Conservation (phyloP, 2,113 vertebrate genomes). For the Oostethus manadensis region DNA sequence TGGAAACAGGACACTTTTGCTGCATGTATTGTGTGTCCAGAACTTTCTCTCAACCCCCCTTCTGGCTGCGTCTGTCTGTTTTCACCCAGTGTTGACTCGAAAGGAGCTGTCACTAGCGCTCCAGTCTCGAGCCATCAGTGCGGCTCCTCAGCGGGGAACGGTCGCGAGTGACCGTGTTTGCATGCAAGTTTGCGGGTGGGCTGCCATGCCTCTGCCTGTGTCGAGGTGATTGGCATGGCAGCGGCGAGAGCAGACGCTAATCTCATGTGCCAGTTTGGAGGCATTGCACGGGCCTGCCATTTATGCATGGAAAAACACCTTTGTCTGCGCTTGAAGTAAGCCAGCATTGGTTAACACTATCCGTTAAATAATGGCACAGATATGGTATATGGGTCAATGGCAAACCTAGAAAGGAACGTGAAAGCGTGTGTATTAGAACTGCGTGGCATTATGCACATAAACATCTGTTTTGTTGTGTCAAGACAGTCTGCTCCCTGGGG, state of each 20-base stretch:
- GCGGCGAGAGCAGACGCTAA: slow-evolving; percentile 48
- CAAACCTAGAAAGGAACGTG: neutral
- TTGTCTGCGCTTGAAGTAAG: slow-evolving; percentile 1
- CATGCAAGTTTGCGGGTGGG: slow-evolving; percentile 49
- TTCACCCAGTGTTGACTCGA: slow-evolving; percentile 45
- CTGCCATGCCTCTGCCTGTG: slow-evolving; percentile 38
- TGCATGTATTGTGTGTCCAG: slow-evolving; percentile 25
- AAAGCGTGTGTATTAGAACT: neutral
- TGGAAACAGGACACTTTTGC: slow-evolving; percentile 11
- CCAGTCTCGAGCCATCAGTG: slow-evolving; percentile 40
- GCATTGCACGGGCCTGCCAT: slow-evolving; percentile 33
- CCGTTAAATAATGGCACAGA: no score
- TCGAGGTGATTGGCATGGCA: slow-evolving; percentile 53
- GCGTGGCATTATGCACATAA: slow-evolving; percentile 22
- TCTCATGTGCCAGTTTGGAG: slow-evolving; percentile 52
- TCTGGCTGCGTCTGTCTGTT: slow-evolving; percentile 30
- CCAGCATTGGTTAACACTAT: neutral
- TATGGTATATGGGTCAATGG: neutral
- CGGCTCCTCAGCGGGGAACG: slow-evolving; percentile 32
- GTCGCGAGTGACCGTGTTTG: slow-evolving; percentile 29
- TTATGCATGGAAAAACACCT: slow-evolving; percentile 41
- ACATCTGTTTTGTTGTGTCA: slow-evolving; percentile 62
- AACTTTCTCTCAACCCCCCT: slow-evolving; percentile 20
- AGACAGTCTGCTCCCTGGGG: slow-evolving; percentile 50
- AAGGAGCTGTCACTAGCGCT: slow-evolving; percentile 48